Evolutionary conservation across 2,888 invertebrate species (phyloP), one percentile per base, ranked within the genome.

Genomic region (Lithophane semibrunnea): DNA sequence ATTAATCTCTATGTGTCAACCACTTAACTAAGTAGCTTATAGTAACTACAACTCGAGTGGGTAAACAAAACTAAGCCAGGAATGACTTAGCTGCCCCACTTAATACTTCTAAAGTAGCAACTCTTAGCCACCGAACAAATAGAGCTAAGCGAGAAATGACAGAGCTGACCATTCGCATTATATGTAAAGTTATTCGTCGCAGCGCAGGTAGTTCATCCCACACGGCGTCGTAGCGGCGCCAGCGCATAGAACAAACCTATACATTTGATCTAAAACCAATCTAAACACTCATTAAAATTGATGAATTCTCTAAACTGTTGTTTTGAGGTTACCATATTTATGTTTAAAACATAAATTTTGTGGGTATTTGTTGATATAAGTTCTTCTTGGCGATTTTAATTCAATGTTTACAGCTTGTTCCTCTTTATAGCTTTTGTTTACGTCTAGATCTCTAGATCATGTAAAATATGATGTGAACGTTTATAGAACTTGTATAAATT

Each of bases 191-290:
- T 86, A 88, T 88, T 88, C 89, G 70, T 78, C 79, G 84, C 82
- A 67, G 76, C 80, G 80, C 88, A 89, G 88, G 89, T 89, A 89
- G 88, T 90, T 82, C 90, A 86, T 90, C 89, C 89, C 89, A 90
- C 89, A 86, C 88, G 54, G 80, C 89, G 89, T 81, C 90, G 71
- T 72, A 80, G 85, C 82, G 89, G 89, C 91, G 89, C 90, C 85
- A 82, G 82, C 87, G 80, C 70, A 68, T 68, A 67, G 75, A 82
- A 83, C 80, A 76, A 69, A 66, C 73, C 79, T 77, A 81, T 86
- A 82, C 81, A 88, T 82, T 88, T 86, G 82, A 87, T 89, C 86
- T 80, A 75, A 82, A 86, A 82, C 83, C 76, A 84, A 87, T 89
- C 85, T 77, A 82, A 88, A 87, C 76, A 83, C 77, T 84, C 86